Percentiles rank a stretch among this genome's conserved stretches.
Conservation (phyloP, 1,140 invertebrate genomes). For the Diprion similis region DNA sequence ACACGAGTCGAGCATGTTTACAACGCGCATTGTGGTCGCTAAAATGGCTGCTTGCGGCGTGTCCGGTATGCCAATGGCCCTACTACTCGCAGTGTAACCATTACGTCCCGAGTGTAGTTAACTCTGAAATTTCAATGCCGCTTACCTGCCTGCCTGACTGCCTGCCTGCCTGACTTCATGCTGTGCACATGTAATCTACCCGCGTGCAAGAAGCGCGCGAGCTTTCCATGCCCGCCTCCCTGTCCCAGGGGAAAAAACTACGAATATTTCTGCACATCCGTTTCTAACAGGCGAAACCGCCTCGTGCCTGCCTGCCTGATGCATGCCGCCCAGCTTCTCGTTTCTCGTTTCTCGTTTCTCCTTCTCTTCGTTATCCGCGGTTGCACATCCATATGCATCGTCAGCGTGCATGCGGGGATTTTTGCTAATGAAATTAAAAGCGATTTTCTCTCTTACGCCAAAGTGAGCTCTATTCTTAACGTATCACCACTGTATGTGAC, state of each 20-base stretch:
- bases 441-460: too few relatives aligned
- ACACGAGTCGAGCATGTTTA: constrained; percentile 36
- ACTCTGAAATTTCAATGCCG: constrained; percentile 38
- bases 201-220: neutral
- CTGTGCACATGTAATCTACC: neutral
- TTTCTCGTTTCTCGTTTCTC: too few relatives aligned
- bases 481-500: too few relatives aligned
- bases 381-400: too few relatives aligned
- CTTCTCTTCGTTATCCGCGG: neutral
- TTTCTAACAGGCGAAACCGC: neutral
- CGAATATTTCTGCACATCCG: neutral
- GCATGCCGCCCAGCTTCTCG: neutral
- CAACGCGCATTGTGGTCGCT: constrained; percentile 53
- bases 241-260: neutral
- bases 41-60: constrained; percentile 40
- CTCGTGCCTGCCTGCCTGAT: neutral
- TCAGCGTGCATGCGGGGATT: too few relatives aligned
- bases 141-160: neutral
- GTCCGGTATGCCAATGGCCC: constrained; percentile 40
- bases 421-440: too few relatives aligned
- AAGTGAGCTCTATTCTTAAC: too few relatives aligned
- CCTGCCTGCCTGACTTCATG: neutral
- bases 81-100: too few relatives aligned
- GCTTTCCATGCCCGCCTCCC: neutral
- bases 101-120: constrained; percentile 39